phyloP scores from a whole-genome alignment of 2,888 invertebrate species.

The Acanthacorydalis orientalis region DNA sequence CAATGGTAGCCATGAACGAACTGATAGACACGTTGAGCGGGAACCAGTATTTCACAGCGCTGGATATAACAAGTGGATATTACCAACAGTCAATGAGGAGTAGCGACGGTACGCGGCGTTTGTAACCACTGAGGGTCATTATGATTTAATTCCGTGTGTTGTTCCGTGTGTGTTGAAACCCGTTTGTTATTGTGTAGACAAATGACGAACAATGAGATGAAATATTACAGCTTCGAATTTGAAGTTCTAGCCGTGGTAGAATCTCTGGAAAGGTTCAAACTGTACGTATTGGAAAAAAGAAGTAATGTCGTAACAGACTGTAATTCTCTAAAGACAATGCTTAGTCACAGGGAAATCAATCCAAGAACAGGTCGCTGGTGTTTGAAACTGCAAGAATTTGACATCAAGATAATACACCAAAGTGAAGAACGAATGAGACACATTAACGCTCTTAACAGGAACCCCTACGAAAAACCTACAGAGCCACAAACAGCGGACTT shows the following conservation, averaged over 20 bases:
- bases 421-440: conserved; percentile 1
- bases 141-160: too few relatives aligned
- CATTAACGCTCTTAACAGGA: conserved; percentile 10
- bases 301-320: conserved; percentile 10
- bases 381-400: not conserved
- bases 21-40: too few relatives aligned
- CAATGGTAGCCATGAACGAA: too few relatives aligned
- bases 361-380: conserved; percentile 5
- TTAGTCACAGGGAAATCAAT: conserved; percentile 5
- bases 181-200: too few relatives aligned
- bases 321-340: conserved; percentile 7
- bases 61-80: too few relatives aligned
- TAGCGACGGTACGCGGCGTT: too few relatives aligned
- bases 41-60: too few relatives aligned
- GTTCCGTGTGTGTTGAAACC: too few relatives aligned
- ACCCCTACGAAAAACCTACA: conserved; percentile 9
- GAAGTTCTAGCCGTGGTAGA: not conserved
- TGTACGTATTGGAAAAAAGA: conserved; percentile 10
- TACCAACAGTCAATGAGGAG: too few relatives aligned
- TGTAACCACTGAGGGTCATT: too few relatives aligned
- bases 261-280: conserved; percentile 1
- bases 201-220: too few relatives aligned
- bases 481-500: too few relatives aligned
- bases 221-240: not conserved
- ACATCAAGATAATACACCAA: conserved; percentile 2